phyloP scores from a whole-genome alignment of 2,888 invertebrate species.

The Alcis repandata region DNA sequence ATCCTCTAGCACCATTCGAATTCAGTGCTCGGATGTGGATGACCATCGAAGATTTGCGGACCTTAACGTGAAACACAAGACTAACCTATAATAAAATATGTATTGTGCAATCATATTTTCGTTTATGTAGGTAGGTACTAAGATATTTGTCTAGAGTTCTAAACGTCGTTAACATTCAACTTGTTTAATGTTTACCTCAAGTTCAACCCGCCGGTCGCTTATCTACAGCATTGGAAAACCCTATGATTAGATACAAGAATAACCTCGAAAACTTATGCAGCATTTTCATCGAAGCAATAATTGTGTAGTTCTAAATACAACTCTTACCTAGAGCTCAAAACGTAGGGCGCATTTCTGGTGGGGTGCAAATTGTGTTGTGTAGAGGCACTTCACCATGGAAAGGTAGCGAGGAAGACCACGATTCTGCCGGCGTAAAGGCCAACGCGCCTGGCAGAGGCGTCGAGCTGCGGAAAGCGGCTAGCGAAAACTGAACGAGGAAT shows the following conservation, averaged over 20 bases:
- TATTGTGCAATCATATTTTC: neutral
- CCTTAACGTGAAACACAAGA: neutral
- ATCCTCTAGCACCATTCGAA: constrained; percentile 91
- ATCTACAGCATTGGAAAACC: neutral
- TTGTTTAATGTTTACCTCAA: neutral
- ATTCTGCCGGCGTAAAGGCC: neutral
- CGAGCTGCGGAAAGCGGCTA: constrained; percentile 14
- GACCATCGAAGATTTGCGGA: constrained; percentile 49
- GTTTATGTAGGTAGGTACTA: neutral
- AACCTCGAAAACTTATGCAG: neutral
- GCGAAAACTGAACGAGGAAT: constrained; percentile 7
- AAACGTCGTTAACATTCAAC: neutral
- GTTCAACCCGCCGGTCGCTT: too few relatives aligned
- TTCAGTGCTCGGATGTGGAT: constrained; percentile 86
- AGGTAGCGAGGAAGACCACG: neutral
- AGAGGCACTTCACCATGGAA: constrained; percentile 14
- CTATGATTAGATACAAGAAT: neutral
- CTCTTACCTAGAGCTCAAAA: constrained; percentile 11
- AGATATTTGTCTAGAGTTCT: too few relatives aligned
- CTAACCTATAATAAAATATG: neutral
- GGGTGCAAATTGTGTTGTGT: neutral
- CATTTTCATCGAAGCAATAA: neutral
- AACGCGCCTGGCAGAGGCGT: constrained; percentile 11
- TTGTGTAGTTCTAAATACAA: neutral
- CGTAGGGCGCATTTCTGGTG: too few relatives aligned